Evolutionary conservation across 1,140 invertebrate genomes (phyloP).

Genomic region (Penaeus indicus): DNA sequence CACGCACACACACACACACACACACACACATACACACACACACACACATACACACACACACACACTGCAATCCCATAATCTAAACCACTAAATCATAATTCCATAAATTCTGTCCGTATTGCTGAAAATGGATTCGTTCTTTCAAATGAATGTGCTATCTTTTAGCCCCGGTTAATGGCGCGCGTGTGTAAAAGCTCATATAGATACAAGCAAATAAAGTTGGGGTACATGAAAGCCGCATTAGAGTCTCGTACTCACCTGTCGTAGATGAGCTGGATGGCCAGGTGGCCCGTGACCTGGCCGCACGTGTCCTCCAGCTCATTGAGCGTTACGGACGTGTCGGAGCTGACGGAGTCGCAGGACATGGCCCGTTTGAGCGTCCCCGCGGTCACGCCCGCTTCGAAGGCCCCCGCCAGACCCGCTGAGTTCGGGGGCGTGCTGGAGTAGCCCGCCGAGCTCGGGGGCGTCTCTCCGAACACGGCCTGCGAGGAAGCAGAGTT

Average conservation of each 20-base stretch:
- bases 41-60: not conserved
- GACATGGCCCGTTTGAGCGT: constrained; percentile 79
- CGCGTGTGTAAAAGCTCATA: not conserved
- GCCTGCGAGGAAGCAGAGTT: constrained; percentile 57
- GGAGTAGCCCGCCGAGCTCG: constrained; percentile 56
- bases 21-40: not conserved
- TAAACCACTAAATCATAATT: not conserved
- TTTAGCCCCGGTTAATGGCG: too few relatives aligned
- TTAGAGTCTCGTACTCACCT: constrained; percentile 73
- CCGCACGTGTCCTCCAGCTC: constrained; percentile 77
- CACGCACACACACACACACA: not conserved
- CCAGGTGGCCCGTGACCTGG: constrained; percentile 82
- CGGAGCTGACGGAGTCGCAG: constrained; percentile 86
- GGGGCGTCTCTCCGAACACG: constrained; percentile 50
- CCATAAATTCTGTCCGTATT: not conserved
- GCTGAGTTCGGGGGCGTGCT: constrained; percentile 69
- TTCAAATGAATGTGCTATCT: too few relatives aligned
- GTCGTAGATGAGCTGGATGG: constrained; percentile 84
- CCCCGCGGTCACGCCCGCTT: constrained; percentile 22
- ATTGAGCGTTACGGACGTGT: constrained; percentile 81
- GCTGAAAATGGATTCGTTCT: too few relatives aligned
- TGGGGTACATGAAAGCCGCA: not conserved
- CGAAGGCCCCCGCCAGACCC: constrained; percentile 68
- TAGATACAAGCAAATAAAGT: not conserved
- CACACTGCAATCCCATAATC: not conserved